A percentile compares a stretch with the other conserved stretches of the same genome.
Conservation (phyloP, 2,113 vertebrate species). For the Poicephalus gulielmi region DNA sequence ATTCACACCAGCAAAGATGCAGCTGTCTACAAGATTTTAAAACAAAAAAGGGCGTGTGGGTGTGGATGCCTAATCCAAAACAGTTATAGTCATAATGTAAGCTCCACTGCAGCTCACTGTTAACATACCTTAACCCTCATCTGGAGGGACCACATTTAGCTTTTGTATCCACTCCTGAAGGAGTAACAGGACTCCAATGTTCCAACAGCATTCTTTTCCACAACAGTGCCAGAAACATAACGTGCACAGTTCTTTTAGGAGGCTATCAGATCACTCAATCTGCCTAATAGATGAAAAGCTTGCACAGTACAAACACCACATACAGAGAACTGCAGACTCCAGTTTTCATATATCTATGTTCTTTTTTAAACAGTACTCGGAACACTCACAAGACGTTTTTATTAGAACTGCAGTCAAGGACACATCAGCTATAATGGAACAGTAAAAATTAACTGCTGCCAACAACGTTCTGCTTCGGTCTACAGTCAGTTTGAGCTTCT, state of each 20-base stretch:
- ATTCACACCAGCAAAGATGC: neutral
- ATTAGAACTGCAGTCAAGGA: slow-evolving; percentile 14
- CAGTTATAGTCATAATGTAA: neutral
- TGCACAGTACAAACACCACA: neutral
- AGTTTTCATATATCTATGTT: neutral
- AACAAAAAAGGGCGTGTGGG: neutral
- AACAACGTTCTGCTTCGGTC: slow-evolving; percentile 9
- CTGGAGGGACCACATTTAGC: neutral
- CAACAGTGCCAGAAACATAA: neutral
- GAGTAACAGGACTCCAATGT: neutral
- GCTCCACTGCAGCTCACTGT: neutral
- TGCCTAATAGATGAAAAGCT: neutral
- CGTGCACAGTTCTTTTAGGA: neutral
- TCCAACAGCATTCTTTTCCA: neutral
- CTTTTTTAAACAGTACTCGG: neutral
- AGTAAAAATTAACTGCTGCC: slow-evolving; percentile 34
- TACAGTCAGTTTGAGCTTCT: neutral
- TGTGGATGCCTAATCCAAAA: neutral
- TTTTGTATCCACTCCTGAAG: neutral
- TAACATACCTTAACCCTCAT: neutral
- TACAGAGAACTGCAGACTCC: neutral
- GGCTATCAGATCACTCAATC: neutral
- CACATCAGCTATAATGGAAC: neutral
- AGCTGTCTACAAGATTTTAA: neutral
- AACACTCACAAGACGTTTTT: neutral